These are phyloP conservation scores for Heteropelma amictum DNA, from an alignment of 2,888 invertebrate genomes.

Conservation along the genomic window DNA sequence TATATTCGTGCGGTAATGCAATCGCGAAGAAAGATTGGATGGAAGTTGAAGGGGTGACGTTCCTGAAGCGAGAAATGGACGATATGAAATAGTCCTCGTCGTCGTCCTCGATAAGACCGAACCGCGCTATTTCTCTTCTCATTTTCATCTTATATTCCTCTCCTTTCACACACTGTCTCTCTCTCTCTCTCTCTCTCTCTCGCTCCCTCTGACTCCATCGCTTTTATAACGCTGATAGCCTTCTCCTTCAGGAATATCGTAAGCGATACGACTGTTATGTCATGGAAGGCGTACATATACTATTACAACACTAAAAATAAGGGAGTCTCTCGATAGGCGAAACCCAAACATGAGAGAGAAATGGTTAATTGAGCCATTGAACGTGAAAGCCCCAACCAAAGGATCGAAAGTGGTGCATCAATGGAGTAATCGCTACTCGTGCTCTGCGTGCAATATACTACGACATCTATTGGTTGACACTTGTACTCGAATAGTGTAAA, in stretches of 20 bases:
- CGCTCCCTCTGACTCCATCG: not conserved
- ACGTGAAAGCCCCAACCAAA: slow-evolving; percentile 28
- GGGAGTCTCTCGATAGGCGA: not conserved
- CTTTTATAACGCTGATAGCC: not conserved
- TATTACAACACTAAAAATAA: slow-evolving; percentile 25
- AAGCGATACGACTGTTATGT: slow-evolving; percentile 10
- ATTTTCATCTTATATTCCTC: not conserved
- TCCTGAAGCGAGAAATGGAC: slow-evolving; percentile 20
- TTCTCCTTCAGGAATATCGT: slow-evolving; percentile 27
- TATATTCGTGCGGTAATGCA: slow-evolving; percentile 14
- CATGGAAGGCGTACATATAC: not conserved
- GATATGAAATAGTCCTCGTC: slow-evolving; percentile 47
- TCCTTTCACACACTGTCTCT: slow-evolving; percentile 2
- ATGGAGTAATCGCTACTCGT: slow-evolving; percentile 17
- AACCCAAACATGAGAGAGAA: not conserved
- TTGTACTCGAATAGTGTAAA: not conserved
- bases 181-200: slow-evolving; percentile 9
- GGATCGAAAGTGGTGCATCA: slow-evolving; percentile 20
- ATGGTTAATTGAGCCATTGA: slow-evolving; percentile 19
- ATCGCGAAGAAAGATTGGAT: not conserved
- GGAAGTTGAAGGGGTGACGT: not conserved
- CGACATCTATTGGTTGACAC: slow-evolving; percentile 22
- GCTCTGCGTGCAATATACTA: slow-evolving; percentile 46
- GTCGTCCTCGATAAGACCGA: slow-evolving; percentile 52
- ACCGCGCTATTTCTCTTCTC: not conserved